phyloP scores from a whole-genome alignment of 2,797 vertebrate species.

The Halcyon leucocephala region DNA sequence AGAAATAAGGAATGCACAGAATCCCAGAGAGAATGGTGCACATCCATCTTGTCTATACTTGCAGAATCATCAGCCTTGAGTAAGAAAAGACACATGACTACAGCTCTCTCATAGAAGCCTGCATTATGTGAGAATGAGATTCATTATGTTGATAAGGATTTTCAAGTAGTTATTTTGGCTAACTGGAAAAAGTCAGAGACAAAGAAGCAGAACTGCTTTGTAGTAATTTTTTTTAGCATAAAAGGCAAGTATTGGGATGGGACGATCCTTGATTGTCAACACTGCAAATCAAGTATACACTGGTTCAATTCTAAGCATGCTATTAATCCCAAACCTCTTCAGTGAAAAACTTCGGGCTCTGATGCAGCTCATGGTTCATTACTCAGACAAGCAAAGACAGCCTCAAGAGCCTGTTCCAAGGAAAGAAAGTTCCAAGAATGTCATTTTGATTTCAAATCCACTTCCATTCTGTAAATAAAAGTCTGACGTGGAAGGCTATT shows the following conservation, averaged over 20 bases:
- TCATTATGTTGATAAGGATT: conserved; percentile 49
- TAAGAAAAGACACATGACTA: conserved; percentile 27
- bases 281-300: neutral
- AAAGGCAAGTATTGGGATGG: neutral
- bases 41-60: conserved; percentile 56
- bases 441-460: neutral
- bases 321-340: neutral
- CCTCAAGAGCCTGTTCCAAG: neutral
- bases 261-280: neutral
- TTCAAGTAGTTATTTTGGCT: conserved; percentile 29
- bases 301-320: neutral
- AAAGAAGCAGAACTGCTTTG: neutral
- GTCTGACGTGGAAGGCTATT: neutral
- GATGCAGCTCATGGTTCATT: neutral
- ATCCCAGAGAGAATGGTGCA: conserved; percentile 40
- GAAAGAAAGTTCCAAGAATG: neutral
- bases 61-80: conserved; percentile 24
- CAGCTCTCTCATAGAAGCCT: conserved; percentile 60
- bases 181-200: neutral
- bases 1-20: conserved; percentile 55
- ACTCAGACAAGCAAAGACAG: neutral
- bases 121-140: conserved; percentile 47
- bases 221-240: neutral
- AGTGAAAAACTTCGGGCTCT: neutral
- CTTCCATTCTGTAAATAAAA: neutral